Base-by-base conservation (phyloP, 2,113 vertebrate genomes). In the Phocoena phocoena region DNA sequence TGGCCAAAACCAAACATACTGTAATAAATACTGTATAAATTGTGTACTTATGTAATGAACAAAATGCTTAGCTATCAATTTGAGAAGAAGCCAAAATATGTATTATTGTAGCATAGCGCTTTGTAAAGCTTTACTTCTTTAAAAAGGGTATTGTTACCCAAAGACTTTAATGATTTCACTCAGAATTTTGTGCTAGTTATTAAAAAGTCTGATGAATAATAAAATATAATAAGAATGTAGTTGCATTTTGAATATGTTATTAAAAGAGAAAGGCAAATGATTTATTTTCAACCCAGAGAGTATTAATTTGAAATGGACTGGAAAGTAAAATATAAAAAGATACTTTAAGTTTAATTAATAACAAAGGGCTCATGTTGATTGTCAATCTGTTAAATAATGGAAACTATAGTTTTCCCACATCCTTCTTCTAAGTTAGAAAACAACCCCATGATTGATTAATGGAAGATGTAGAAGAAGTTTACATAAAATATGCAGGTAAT, bases 401-500 rank as follows among this genome's bases (percentile, higher is more conserved):
- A 55, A 70, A 65, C 18, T 81, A 60, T 41, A 13, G n/a, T 90
- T 95, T 96, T 31, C 58, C 58, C 3, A 26, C 20, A 82, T 68
- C n/a, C 14, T 87, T 73, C 31, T 84, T 80, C 62, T 74, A 73
- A 76, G 86, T 79, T 71, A 89, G 77, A 86, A 91, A 95, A 67
- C 33, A 89, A 38, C n/a, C 6, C 41, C 60, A 88, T 21, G 26
- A 80, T 13, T 90, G 33, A 91, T 71, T 93, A 92, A 89, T 47
- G 68, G 74, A 28, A 62, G 44, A 74, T 85, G 86, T 87, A 95
- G 89, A 71, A 23, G 20, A 96, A 74, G 23, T 31, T 68, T 96
- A 73, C 62, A 87, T 41, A 96, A 97, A 36, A 41, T 97, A 97
- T 23, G 58, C 81, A 96, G 79, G 95, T 98, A 97, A 97, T 97